These are phyloP conservation scores for Parotia lawesii DNA, from an alignment of 2,113 vertebrate species.

Conservation along the genomic window DNA sequence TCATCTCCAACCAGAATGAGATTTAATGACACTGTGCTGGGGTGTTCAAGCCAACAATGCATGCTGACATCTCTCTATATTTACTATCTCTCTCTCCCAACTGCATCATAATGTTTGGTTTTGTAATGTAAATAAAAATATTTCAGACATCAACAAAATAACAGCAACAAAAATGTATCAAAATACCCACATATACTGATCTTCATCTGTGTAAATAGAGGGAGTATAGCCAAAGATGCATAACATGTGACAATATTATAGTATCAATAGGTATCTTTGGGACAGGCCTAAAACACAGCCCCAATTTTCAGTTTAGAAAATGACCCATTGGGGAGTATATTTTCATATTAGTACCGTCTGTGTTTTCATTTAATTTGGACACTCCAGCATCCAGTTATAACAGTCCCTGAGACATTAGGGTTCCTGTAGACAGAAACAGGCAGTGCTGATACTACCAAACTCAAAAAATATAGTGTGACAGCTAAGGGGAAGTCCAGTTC, in stretches of 20 bases:
- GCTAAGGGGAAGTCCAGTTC: not conserved
- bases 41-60: not conserved
- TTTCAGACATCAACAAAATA: conserved; percentile 1
- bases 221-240: not conserved
- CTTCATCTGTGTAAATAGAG: not conserved
- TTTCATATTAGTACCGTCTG: not conserved
- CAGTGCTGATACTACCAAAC: not conserved
- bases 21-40: not conserved
- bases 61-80: not conserved
- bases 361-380: not conserved
- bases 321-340: not conserved
- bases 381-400: not conserved
- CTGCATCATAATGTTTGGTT: not conserved
- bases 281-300: not conserved
- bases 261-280: not conserved
- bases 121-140: conserved; percentile 16
- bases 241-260: not conserved
- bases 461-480: not conserved
- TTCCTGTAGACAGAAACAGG: not conserved
- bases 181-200: not conserved
- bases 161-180: not conserved
- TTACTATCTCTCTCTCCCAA: not conserved
- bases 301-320: not conserved
- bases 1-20: not conserved
- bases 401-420: not conserved